Evolutionary conservation across 2,113 vertebrate genomes (phyloP).

Genomic region (Cololabis saira): DNA sequence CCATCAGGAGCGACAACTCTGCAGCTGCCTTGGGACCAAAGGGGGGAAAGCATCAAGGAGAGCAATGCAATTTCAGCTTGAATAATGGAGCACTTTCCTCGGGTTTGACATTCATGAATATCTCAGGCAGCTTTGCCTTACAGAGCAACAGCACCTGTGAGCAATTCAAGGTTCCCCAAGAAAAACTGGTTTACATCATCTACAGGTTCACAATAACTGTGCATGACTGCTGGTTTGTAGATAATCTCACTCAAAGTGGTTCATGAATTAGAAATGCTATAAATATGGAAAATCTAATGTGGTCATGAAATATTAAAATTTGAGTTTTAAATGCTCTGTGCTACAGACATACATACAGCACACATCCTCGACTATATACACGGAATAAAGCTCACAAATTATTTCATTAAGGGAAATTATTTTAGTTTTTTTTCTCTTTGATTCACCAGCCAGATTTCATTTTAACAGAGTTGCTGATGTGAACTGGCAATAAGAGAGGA

Average conservation of each 20-base stretch:
- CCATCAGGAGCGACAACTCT: slow-evolving; percentile 71
- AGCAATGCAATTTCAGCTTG: slow-evolving; percentile 80
- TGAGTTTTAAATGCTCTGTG: slow-evolving; percentile 14
- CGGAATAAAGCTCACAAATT: slow-evolving; percentile 16
- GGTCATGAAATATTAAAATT: slow-evolving; percentile 31
- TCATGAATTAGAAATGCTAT: slow-evolving; percentile 68
- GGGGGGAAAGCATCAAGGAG: slow-evolving; percentile 76
- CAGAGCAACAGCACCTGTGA: slow-evolving; percentile 65
- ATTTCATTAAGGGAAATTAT: slow-evolving; percentile 28
- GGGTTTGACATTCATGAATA: slow-evolving; percentile 74
- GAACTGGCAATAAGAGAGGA: slow-evolving; percentile 73
- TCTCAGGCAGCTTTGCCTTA: slow-evolving; percentile 63
- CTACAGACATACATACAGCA: neutral
- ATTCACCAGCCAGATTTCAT: slow-evolving; percentile 58
- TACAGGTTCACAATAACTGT: slow-evolving; percentile 61
- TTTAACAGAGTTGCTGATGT: slow-evolving; percentile 63
- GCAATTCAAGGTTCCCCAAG: slow-evolving; percentile 58
- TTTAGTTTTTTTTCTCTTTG: slow-evolving; percentile 37
- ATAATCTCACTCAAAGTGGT: slow-evolving; percentile 69
- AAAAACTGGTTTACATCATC: slow-evolving; percentile 66
- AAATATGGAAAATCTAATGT: slow-evolving; percentile 51
- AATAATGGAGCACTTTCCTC: slow-evolving; percentile 78
- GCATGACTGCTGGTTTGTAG: slow-evolving; percentile 52
- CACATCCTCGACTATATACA: neutral
- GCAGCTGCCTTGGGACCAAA: slow-evolving; percentile 72